Evolutionary conservation across 2,888 invertebrate genomes (phyloP), one percentile per base, ranked within the genome.

Genomic region (Tetramorium bicarinatum): DNA sequence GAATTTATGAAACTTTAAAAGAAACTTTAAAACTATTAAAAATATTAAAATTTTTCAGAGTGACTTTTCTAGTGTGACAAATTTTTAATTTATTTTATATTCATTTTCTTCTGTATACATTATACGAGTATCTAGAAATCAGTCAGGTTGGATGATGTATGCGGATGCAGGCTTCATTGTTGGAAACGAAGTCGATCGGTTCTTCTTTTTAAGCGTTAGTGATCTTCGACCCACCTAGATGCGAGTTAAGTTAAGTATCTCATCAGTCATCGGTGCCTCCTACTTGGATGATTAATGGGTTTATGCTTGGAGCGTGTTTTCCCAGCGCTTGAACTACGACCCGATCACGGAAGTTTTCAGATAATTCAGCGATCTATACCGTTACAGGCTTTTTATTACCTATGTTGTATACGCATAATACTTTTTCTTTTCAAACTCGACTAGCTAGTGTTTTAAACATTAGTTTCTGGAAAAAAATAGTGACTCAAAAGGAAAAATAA

Each of bases 241-340:
- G 61, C 71, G 77, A 83, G 79, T 54, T 66, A 77, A 83, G 83
- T 80, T 72, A 80, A 84, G 72, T 72, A 81, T 67, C 84, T 84
- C 84, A 84, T 84, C 84, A 74, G 64, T 84, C 84, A 84, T 84
- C 64, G 44, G 18, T 59, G 49, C 66, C 56, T 81, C 67, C 74
- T 81, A 67, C 80, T 77, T 72, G 41, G 66, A 81, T 71, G 84
- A 84, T 77, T 80, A 77, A 83, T 83, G 71, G 80, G 54, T 69
- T 79, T 62, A 13, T 71, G 62, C 52, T 76, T 61, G 80, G n/a
- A 71, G 72, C 80, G 62, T 79, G 83, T 64, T 83, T 69, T 71
- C 79, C 54, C 44, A 44, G 62, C 49, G 75, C 54, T 82, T 75
- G 75, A 82, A 75, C 75, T 75, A 34, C 64, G 76, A 77, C 71